Base-by-base conservation (phyloP, 64 coral and sea anemone genomes). In the Dendronephthya gigantea region DNA sequence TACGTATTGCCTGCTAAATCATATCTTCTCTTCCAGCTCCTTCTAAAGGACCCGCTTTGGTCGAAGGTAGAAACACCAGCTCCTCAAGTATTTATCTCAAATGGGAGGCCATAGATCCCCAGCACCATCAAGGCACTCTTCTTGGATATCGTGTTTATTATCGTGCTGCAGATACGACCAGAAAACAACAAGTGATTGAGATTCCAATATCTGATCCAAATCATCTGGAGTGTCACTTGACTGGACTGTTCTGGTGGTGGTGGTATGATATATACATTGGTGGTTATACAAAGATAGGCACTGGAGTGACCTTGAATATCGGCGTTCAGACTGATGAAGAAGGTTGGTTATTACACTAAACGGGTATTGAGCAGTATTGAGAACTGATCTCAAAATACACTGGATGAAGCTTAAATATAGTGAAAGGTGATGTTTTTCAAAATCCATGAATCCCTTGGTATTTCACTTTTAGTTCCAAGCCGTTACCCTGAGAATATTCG, bases 401-500 rank as follows among this genome's bases (percentile, higher is more conserved):
- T n/a, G n/a, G n/a, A n/a, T n/a, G n/a, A n/a, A n/a, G n/a, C n/a
- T n/a, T n/a, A n/a, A n/a, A n/a, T n/a, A n/a, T n/a, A n/a, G n/a
- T n/a, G n/a, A n/a, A n/a, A n/a, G n/a, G n/a, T n/a, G n/a, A n/a
- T n/a, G n/a, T n/a, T n/a, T n/a, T n/a, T n/a, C n/a, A n/a, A n/a
- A n/a, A n/a, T n/a, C n/a, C n/a, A n/a, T n/a, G n/a, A n/a, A n/a
- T n/a, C n/a, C n/a, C n/a, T n/a, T n/a, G n/a, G n/a, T n/a, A n/a
- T 68, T 86, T 68, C 14, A 22, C 8, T 59, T 86, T 17, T 22
- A 86, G 84, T 39, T 59, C 55, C 84, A 19, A 86, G 84, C 40
- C 84, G 84, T 35, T 62, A 30, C 29, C 84, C 84, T 5, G 51
- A 40, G n/a, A 86, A 86, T 19, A 62, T 86, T 30, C 25, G 15